These are phyloP conservation scores for Pluvianellus socialis DNA, from an alignment of 2,113 vertebrate species.

Conservation along the genomic window DNA sequence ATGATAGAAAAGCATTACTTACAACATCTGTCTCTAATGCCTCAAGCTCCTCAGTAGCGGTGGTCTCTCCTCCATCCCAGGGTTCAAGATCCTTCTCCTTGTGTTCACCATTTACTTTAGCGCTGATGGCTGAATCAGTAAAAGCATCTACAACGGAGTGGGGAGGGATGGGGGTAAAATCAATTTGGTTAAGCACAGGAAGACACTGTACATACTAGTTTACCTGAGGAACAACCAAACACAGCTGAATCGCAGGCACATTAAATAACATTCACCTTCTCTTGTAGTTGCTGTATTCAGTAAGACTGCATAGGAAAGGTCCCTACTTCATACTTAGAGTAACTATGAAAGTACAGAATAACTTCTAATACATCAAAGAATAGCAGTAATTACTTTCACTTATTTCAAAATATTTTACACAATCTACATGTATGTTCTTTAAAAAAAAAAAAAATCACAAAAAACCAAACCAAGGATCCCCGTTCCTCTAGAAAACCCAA, in stretches of 20 bases:
- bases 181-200: not conserved
- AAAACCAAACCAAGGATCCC: not conserved
- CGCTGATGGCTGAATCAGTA: constrained; percentile 90
- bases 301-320: not conserved
- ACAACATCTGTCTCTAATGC: constrained; percentile 95
- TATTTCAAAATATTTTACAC: not conserved
- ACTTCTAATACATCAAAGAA: not conserved
- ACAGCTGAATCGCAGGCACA: not conserved
- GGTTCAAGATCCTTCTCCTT: constrained; percentile 98
- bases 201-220: not conserved
- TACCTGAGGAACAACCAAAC: not conserved
- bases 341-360: not conserved
- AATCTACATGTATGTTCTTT: not conserved
- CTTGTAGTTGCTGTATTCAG: not conserved
- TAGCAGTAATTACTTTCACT: not conserved
- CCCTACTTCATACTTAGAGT: not conserved
- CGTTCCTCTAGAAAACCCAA: not conserved
- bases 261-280: not conserved
- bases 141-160: constrained; percentile 87
- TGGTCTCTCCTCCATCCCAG: constrained; percentile 92
- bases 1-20: constrained; percentile 37
- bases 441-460: too few relatives aligned
- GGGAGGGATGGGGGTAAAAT: not conserved
- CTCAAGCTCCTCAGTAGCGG: constrained; percentile 85
- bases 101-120: constrained; percentile 95